These are phyloP conservation scores for Corythaeola cristata DNA, from an alignment of 2,113 vertebrate genomes.

Conservation along the genomic window DNA sequence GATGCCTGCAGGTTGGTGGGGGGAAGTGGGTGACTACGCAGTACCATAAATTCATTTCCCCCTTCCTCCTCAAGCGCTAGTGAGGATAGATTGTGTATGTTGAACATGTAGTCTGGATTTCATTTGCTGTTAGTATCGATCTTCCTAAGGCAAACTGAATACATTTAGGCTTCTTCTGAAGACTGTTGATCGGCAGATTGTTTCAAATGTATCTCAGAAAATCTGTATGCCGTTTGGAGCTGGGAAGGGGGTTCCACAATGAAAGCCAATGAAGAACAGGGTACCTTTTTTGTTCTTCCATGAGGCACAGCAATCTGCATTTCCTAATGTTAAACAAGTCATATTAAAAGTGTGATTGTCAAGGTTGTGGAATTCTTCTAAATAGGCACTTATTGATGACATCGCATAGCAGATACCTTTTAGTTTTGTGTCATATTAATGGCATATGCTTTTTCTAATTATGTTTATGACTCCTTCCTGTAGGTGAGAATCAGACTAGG, in stretches of 20 bases:
- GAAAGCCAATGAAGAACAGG: background rate
- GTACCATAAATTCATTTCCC: background rate
- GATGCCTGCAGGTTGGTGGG: background rate
- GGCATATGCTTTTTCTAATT: background rate
- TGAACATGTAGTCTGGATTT: background rate
- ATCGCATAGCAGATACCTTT: background rate
- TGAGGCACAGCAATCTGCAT: background rate
- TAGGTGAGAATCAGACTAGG: background rate
- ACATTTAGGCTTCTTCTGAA: background rate
- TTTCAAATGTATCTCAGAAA: background rate
- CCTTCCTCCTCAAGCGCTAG: rapidly evolving
- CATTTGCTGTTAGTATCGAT: background rate
- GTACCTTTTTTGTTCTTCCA: background rate
- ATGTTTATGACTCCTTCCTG: background rate
- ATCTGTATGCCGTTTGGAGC: background rate
- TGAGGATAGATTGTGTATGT: background rate
- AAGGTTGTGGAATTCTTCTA: background rate
- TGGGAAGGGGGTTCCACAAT: background rate
- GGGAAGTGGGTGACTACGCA: background rate
- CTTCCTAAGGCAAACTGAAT: background rate
- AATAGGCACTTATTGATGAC: background rate
- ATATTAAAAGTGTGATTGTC: background rate
- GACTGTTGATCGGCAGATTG: background rate
- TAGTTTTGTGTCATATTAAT: background rate
- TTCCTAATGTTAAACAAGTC: background rate